Percentiles rank a stretch among this genome's conserved stretches.
Evolutionary conservation across 1,140 invertebrate species (phyloP).

Genomic region (Drosophila lowei): DNA sequence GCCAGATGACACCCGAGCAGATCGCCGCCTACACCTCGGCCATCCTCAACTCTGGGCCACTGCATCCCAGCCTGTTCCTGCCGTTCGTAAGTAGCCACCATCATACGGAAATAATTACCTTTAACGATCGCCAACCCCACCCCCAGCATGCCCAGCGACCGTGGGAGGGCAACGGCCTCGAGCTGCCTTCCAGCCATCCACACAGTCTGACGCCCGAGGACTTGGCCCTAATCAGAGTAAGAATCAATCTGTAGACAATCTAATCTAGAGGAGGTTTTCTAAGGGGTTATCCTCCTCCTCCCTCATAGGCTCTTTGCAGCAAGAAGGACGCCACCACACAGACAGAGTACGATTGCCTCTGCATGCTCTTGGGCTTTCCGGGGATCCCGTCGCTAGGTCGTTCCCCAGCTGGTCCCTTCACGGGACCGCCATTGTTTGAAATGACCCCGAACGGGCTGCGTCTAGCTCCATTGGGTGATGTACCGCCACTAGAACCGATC

Average conservation of each 20-base stretch:
- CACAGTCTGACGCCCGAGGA: constrained; percentile 46
- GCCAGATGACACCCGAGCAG: constrained; percentile 44
- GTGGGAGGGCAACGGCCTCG: neutral
- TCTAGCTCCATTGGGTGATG: constrained; percentile 1
- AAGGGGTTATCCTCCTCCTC: neutral
- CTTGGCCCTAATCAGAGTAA: constrained; percentile 35
- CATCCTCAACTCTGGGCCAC: constrained; percentile 36
- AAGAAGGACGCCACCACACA: too few species aligned
- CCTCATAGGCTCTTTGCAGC: too few species aligned
- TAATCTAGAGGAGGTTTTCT: too few species aligned
- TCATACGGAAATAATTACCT: too few species aligned
- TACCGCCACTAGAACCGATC: too few species aligned
- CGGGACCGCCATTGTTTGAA: neutral
- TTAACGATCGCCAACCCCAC: too few species aligned
- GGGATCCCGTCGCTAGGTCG: too few species aligned
- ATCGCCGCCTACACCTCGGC: constrained; percentile 54
- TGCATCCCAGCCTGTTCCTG: constrained; percentile 63
- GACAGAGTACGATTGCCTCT: too few species aligned
- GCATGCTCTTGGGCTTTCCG: too few species aligned
- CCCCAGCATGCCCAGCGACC: constrained; percentile 18
- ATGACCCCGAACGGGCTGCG: constrained; percentile 1
- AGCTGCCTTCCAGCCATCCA: constrained; percentile 32
- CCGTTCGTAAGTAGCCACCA: constrained; percentile 34
- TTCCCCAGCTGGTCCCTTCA: too few species aligned
- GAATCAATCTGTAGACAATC: neutral